A percentile compares a stretch with the other conserved stretches of the same genome.
These are phyloP conservation scores for Corythornis vintsioides DNA, from an alignment of 2,113 vertebrate genomes.

Conservation along the genomic window DNA sequence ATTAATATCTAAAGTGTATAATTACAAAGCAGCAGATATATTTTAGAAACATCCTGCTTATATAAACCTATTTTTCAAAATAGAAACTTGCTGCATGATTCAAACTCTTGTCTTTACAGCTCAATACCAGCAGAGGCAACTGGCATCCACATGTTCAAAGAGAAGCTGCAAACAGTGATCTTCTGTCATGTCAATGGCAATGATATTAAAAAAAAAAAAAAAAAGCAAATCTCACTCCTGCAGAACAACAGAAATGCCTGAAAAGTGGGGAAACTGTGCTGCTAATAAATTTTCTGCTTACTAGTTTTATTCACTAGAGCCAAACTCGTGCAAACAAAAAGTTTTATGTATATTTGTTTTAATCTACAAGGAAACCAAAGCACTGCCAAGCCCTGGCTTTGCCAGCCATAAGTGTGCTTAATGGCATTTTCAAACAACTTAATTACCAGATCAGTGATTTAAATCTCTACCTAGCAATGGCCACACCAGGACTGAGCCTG, in stretches of 20 bases:
- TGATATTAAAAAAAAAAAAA: background rate
- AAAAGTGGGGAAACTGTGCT: background rate
- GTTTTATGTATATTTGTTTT: background rate
- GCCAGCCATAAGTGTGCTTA: background rate
- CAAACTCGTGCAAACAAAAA: background rate
- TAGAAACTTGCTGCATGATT: background rate
- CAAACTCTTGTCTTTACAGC: background rate
- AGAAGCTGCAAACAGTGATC: background rate
- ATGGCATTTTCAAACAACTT: background rate
- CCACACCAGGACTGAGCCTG: background rate
- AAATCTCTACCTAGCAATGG: background rate
- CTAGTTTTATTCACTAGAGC: background rate
- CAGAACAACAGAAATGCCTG: background rate
- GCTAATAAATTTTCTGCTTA: background rate
- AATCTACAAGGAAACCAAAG: background rate
- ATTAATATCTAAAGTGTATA: conserved; percentile 36
- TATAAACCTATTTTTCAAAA: background rate
- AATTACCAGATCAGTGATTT: background rate
- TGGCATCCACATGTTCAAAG: background rate
- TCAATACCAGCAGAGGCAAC: background rate
- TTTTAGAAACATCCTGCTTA: conserved; percentile 18
- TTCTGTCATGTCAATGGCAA: background rate
- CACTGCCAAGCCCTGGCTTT: background rate
- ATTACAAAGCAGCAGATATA: conserved; percentile 36
- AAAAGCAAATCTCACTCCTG: background rate